Percentiles rank a stretch among this genome's conserved stretches.
phyloP scores from a whole-genome alignment of 2,113 vertebrate genomes.

The Heteronetta atricapilla region DNA sequence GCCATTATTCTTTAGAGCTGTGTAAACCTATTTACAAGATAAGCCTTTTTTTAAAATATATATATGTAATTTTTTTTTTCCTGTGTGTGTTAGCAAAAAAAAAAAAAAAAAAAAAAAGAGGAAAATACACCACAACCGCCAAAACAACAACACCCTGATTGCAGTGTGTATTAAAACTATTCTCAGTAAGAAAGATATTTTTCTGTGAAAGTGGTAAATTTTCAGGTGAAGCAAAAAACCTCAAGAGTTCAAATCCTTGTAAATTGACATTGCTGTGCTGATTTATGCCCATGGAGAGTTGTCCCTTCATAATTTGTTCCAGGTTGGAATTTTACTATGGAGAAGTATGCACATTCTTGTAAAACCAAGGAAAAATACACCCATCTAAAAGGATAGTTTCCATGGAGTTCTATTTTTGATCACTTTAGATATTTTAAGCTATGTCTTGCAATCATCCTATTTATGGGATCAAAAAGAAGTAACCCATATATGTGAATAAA shows the following conservation, averaged over 20 bases:
- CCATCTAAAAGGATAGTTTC: not conserved
- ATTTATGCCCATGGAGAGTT: constrained; percentile 54
- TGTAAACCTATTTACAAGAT: constrained; percentile 52
- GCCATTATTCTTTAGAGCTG: constrained; percentile 68
- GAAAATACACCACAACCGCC: not conserved
- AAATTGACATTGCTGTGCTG: constrained; percentile 54
- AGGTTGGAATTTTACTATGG: constrained; percentile 44
- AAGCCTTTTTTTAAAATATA: not conserved
- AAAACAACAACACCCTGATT: not conserved
- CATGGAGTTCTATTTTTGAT: constrained; percentile 24
- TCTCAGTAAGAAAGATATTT: not conserved
- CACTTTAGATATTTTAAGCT: constrained; percentile 29
- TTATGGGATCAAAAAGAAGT: constrained; percentile 53
- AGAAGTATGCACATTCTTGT: constrained; percentile 18
- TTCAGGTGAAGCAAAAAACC: not conserved
- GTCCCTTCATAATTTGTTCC: constrained; percentile 61
- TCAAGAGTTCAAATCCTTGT: not conserved
- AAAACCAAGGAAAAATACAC: not conserved
- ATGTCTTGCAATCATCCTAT: constrained; percentile 30
- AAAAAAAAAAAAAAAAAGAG: not conserved
- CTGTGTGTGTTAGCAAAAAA: not conserved
- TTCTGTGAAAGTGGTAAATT: not conserved
- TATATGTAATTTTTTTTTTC: not conserved
- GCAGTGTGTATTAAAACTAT: not conserved
- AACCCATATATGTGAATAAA: constrained; percentile 47